Evolutionary conservation across 1,140 invertebrate genomes (phyloP).

Genomic region (Polypedilum vanderplanki): DNA sequence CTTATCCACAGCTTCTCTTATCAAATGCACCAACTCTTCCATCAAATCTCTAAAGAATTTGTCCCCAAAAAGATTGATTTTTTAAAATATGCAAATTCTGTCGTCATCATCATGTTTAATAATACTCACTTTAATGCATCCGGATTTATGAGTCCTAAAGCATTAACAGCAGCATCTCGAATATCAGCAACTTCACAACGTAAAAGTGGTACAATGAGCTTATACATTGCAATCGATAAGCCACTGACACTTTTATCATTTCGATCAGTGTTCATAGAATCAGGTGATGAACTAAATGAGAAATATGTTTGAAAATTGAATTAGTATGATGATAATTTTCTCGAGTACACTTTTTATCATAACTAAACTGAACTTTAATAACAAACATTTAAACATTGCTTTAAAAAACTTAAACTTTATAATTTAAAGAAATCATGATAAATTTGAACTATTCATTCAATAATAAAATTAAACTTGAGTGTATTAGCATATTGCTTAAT

Average conservation of each 20-base stretch:
- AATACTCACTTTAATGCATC: slow-evolving; percentile 78
- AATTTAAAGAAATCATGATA: not conserved
- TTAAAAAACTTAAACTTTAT: not conserved
- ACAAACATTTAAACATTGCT: slow-evolving; percentile 22
- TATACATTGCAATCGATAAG: slow-evolving; percentile 73
- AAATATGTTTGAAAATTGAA: not conserved
- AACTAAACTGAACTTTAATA: not conserved
- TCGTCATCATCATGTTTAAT: slow-evolving; percentile 31
- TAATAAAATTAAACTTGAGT: not conserved
- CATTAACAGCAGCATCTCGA: slow-evolving; percentile 84
- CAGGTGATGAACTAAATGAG: slow-evolving; percentile 66
- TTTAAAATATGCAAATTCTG: slow-evolving; percentile 30
- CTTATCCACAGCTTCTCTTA: slow-evolving; percentile 93
- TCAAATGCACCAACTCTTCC: slow-evolving; percentile 85
- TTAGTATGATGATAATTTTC: no score
- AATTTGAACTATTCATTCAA: not conserved
- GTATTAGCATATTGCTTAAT: no score
- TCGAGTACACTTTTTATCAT: not conserved
- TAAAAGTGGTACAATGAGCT: slow-evolving; percentile 79
- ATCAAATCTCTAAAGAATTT: slow-evolving; percentile 82
- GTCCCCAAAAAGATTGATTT: slow-evolving; percentile 23
- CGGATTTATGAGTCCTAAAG: slow-evolving; percentile 87
- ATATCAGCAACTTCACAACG: slow-evolving; percentile 89
- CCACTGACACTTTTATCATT: slow-evolving; percentile 58
- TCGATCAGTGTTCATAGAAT: slow-evolving; percentile 72